Percentiles rank a stretch among this genome's conserved stretches.
phyloP scores from a whole-genome alignment of 1,140 invertebrate genomes.

The Lepidurus couesii region DNA sequence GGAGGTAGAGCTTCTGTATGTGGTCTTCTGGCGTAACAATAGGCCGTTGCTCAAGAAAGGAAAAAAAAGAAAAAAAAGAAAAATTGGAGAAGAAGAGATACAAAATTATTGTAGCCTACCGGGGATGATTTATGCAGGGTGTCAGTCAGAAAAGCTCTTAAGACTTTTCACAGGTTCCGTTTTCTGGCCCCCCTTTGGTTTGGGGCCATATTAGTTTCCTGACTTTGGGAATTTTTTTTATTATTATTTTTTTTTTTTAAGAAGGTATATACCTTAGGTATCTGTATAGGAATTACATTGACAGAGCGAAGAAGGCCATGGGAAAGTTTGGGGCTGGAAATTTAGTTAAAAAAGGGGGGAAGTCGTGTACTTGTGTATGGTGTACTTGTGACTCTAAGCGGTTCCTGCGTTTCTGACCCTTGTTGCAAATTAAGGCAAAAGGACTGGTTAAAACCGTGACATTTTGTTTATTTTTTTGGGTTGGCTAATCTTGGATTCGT shows the following conservation, averaged over 20 bases:
- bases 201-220: not conserved
- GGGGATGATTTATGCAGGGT: constrained; percentile 4
- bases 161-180: not conserved
- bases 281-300: no score
- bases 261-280: no score
- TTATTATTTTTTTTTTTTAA: no score
- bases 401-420: no score
- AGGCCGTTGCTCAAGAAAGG: not conserved
- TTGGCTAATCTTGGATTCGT: not conserved
- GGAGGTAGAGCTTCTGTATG: constrained; percentile 1
- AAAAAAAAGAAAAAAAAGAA: not conserved
- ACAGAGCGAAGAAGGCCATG: no score
- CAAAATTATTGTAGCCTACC: not conserved
- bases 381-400: no score
- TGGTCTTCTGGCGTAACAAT: not conserved
- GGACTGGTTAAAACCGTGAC: no score
- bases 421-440: no score
- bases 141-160: constrained; percentile 1
- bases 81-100: not conserved
- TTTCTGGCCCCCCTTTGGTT: not conserved
- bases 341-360: no score
- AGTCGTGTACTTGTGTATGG: no score
- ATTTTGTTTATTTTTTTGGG: not conserved
- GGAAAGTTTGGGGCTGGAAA: no score
- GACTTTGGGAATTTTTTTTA: no score